These are phyloP conservation scores for Oophaga sylvatica DNA, from an alignment of 2,797 vertebrate species.

Conservation along the genomic window DNA sequence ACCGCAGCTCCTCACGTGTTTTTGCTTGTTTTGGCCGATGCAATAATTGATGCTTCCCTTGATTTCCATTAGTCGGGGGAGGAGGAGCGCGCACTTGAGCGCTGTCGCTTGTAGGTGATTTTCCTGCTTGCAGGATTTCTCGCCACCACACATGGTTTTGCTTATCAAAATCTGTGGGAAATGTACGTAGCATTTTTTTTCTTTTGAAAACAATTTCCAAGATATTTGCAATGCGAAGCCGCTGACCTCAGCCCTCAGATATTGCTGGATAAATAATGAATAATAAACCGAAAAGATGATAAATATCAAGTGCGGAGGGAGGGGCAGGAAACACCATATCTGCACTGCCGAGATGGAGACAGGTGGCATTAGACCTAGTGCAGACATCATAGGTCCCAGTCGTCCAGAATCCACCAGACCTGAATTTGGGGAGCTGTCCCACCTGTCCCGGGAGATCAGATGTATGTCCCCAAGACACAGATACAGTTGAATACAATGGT, in stretches of 20 bases:
- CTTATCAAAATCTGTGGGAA: slow-evolving; percentile 72
- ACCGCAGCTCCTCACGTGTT: slow-evolving; percentile 56
- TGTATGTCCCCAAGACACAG: too few relatives aligned
- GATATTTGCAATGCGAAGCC: slow-evolving; percentile 61
- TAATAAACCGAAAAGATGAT: slow-evolving; percentile 54
- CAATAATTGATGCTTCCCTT: slow-evolving; percentile 65
- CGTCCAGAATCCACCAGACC: too few relatives aligned
- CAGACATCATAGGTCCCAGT: too few relatives aligned
- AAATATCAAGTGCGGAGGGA: slow-evolving; percentile 57
- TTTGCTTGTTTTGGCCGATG: slow-evolving; percentile 62
- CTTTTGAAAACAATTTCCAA: slow-evolving; percentile 65
- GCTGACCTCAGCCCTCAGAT: slow-evolving; percentile 65
- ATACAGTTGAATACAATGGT: too few relatives aligned
- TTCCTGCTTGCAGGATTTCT: slow-evolving; percentile 66
- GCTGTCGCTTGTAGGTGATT: slow-evolving; percentile 64
- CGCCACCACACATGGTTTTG: slow-evolving; percentile 72
- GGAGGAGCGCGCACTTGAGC: slow-evolving; percentile 59
- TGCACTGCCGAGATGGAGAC: neutral
- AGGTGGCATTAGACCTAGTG: too few relatives aligned
- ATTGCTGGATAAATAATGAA: slow-evolving; percentile 60
- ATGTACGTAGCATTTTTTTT: slow-evolving; percentile 53
- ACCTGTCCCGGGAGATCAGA: too few relatives aligned
- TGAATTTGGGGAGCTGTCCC: too few relatives aligned
- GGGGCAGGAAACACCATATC: neutral
- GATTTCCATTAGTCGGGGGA: slow-evolving; percentile 63